These are phyloP conservation scores for Notamacropus eugenii DNA, from an alignment of 2,797 vertebrate genomes.

Conservation along the genomic window DNA sequence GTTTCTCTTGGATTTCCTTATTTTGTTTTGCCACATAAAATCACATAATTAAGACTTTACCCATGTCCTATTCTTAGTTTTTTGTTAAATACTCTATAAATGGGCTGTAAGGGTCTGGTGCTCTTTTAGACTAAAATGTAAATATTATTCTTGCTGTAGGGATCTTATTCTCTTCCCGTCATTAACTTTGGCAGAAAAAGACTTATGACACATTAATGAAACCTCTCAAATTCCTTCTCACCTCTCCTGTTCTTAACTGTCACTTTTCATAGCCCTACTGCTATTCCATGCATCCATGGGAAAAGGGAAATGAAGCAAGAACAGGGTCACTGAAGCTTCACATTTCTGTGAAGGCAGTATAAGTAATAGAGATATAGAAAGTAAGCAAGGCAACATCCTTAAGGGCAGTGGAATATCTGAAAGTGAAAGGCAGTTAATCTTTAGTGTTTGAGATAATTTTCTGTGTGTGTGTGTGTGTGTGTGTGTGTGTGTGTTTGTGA, in stretches of 20 bases:
- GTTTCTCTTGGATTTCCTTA: slow-evolving; percentile 1
- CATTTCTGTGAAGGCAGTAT: slow-evolving; percentile 70
- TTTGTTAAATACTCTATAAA: slow-evolving; percentile 36
- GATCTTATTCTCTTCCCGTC: slow-evolving; percentile 63
- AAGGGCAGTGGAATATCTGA: slow-evolving; percentile 65
- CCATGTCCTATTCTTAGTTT: not conserved
- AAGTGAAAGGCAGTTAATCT: slow-evolving; percentile 76
- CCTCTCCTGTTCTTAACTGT: not conserved
- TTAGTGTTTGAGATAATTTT: slow-evolving; percentile 67
- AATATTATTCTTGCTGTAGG: slow-evolving; percentile 55
- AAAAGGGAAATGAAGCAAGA: slow-evolving; percentile 75
- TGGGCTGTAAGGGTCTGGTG: not conserved
- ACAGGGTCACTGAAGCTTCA: slow-evolving; percentile 41
- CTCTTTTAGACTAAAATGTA: slow-evolving; percentile 3
- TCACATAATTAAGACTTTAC: slow-evolving; percentile 8
- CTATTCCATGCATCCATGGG: slow-evolving; percentile 56
- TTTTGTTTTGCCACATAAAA: slow-evolving; percentile 19
- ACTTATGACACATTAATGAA: slow-evolving; percentile 30
- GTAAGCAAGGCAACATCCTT: slow-evolving; percentile 68
- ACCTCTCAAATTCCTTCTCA: slow-evolving; percentile 58
- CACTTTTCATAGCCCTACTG: not conserved
- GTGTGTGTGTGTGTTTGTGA: not conserved
- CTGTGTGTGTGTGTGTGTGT: not conserved
- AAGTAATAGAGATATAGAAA: slow-evolving; percentile 56
- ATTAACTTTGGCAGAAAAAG: slow-evolving; percentile 70